phyloP scores from a whole-genome alignment of 2,888 invertebrate genomes.

The Euclidia mi region DNA sequence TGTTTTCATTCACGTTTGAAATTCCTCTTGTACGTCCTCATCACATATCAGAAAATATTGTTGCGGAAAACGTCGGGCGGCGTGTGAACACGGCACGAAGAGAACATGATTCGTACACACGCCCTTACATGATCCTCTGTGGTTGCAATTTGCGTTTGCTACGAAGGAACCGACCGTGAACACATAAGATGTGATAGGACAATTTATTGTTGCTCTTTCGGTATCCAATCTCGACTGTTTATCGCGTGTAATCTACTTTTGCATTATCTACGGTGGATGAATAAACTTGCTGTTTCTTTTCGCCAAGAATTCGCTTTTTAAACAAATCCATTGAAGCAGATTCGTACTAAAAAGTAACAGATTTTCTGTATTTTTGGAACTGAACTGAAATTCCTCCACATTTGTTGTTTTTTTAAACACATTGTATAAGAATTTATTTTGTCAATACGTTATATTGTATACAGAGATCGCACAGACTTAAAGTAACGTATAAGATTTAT shows the following conservation, averaged over 20 bases:
- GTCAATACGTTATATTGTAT: too few species aligned
- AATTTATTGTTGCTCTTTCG: constrained; percentile 43
- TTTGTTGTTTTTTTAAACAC: too few species aligned
- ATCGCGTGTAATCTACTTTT: constrained; percentile 40
- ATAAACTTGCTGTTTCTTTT: constrained; percentile 2
- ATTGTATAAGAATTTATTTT: too few species aligned
- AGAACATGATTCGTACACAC: constrained; percentile 3
- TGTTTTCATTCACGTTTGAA: too few species aligned
- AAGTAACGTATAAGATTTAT: too few species aligned
- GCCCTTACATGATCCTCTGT: constrained; percentile 23
- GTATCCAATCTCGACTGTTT: constrained; percentile 47
- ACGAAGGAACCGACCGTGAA: constrained; percentile 41
- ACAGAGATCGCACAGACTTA: too few species aligned
- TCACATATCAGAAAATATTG: not conserved
- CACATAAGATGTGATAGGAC: constrained; percentile 47
- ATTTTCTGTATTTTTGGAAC: too few species aligned
- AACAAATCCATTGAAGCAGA: too few species aligned
- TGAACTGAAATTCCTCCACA: too few species aligned
- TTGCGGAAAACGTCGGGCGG: not conserved
- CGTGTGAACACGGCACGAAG: not conserved
- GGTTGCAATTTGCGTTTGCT: constrained; percentile 49
- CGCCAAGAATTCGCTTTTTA: too few species aligned
- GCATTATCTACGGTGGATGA: constrained; percentile 34
- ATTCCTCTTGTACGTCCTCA: not conserved
- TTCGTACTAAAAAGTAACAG: too few species aligned